phyloP scores from a whole-genome alignment of 1,140 invertebrate genomes.

The Neodiprion fabricii region DNA sequence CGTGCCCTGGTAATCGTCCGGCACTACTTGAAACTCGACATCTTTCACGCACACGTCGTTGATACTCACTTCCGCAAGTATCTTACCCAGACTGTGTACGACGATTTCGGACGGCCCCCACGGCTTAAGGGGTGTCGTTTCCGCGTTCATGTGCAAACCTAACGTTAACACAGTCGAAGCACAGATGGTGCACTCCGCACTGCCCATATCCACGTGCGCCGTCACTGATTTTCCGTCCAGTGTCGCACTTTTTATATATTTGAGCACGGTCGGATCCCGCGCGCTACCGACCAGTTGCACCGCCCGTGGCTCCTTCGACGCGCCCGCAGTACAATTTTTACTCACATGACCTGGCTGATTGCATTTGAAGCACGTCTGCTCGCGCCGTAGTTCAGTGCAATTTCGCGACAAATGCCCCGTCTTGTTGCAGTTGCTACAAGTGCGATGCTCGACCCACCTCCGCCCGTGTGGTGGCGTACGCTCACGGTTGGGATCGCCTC shows the following conservation, averaged over 20 bases:
- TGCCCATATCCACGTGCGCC: neutral
- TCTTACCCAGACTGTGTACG: neutral
- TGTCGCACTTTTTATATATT: constrained; percentile 4
- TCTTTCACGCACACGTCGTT: constrained; percentile 2
- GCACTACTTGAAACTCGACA: constrained; percentile 8
- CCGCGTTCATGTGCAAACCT: neutral
- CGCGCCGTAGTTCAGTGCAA: neutral
- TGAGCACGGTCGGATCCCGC: neutral
- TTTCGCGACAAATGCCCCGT: constrained; percentile 14
- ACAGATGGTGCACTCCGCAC: neutral
- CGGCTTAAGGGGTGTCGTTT: neutral
- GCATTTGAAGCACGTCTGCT: too few relatives aligned
- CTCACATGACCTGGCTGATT: too few relatives aligned
- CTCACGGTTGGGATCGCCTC: too few relatives aligned
- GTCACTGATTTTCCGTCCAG: neutral
- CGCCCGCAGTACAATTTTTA: constrained; percentile 5
- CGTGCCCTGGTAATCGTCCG: constrained; percentile 1
- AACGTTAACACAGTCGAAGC: neutral
- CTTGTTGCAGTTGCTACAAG: neutral
- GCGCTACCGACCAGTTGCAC: neutral
- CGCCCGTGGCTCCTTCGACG: neutral
- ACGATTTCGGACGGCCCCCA: constrained; percentile 7
- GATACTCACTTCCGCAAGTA: neutral
- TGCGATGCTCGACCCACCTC: too few relatives aligned
- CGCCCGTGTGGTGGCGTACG: too few relatives aligned